Percentiles rank a stretch among this genome's conserved stretches.
Evolutionary conservation across 2,797 vertebrate species (phyloP).

Genomic region (Artibeus lituratus): DNA sequence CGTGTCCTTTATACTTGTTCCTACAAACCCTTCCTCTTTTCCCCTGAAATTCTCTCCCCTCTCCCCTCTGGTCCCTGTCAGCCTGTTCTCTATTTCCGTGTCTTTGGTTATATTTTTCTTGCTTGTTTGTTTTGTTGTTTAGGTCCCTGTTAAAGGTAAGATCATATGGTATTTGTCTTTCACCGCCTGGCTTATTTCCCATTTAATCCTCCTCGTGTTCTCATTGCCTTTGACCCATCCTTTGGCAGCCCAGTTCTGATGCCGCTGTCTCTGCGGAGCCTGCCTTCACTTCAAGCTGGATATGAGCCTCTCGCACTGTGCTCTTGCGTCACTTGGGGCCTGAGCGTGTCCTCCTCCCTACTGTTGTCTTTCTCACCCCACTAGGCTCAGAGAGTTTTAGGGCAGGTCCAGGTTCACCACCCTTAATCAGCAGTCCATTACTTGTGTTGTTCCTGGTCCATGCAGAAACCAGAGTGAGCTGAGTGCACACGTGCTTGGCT

Average conservation of each 20-base stretch:
- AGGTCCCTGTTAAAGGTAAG: too few relatives aligned
- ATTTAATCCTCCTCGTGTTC: neutral
- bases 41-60: too few relatives aligned
- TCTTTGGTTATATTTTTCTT: too few relatives aligned
- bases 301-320: neutral
- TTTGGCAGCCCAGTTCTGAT: neutral
- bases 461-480: neutral
- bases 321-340: neutral
- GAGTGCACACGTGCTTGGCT: neutral
- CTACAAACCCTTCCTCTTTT: too few relatives aligned
- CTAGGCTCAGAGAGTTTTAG: neutral
- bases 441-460: neutral
- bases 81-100: too few relatives aligned
- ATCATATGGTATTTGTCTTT: too few relatives aligned
- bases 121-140: too few relatives aligned
- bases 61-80: too few relatives aligned
- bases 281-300: neutral
- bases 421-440: neutral
- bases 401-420: neutral
- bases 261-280: fast-evolving
- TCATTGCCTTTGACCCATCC: neutral
- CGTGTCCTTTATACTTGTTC: too few relatives aligned
- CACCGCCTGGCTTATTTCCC: neutral
- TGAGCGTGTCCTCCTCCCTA: fast-evolving
- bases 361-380: neutral